phyloP scores from a whole-genome alignment of 1,140 invertebrate genomes.

The Brachionus calyciflorus region DNA sequence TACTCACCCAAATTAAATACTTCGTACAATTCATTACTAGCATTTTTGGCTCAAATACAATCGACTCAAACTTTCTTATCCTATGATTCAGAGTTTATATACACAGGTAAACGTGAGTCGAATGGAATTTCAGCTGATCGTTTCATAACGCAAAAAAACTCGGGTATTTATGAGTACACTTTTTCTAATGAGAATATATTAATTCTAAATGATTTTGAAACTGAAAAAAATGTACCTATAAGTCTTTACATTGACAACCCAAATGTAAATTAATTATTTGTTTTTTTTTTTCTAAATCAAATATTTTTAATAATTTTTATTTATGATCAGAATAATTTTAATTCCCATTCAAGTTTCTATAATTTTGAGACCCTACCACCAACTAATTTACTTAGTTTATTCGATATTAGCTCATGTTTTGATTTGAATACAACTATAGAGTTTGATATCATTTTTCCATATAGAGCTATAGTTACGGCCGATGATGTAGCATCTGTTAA shows the following conservation, averaged over 20 bases:
- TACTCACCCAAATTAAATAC: constrained; percentile 4
- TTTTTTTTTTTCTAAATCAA: neutral
- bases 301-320: neutral
- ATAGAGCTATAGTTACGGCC: neutral
- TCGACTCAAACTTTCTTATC: neutral
- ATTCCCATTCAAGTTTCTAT: constrained; percentile 43
- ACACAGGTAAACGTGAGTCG: neutral
- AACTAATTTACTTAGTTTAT: neutral
- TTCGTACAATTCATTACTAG: neutral
- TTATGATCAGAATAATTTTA: neutral
- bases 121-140: constrained; percentile 28
- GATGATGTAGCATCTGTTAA: neutral
- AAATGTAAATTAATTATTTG: neutral
- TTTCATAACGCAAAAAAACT: constrained; percentile 15
- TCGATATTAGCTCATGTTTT: constrained; percentile 27
- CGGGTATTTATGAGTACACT: constrained; percentile 34
- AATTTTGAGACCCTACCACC: constrained; percentile 14
- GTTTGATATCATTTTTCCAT: constrained; percentile 33
- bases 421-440: neutral
- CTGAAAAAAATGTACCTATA: constrained; percentile 19
- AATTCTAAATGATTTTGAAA: neutral
- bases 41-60: constrained; percentile 16
- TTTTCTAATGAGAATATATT: constrained; percentile 11
- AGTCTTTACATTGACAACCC: constrained; percentile 16
- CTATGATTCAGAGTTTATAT: constrained; percentile 20